Conservation (phyloP, 1,140 invertebrate species). For the Scaptodrosophila lebanonensis region DNA sequence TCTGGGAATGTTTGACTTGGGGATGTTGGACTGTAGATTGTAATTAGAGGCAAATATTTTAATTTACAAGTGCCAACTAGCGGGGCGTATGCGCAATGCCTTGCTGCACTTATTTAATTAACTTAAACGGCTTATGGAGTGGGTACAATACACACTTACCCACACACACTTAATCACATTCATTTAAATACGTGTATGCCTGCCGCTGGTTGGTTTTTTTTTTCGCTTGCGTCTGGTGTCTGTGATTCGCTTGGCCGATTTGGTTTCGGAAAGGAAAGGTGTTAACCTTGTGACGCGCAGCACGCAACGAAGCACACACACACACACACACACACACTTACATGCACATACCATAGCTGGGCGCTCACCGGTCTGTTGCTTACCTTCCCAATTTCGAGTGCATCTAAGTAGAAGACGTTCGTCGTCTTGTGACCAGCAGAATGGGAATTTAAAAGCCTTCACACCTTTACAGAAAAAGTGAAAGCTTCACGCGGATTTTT, state of each 20-base stretch:
- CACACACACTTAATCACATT: neutral
- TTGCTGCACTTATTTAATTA: conserved; percentile 53
- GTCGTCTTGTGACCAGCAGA: conserved; percentile 41
- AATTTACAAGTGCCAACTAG: conserved; percentile 58
- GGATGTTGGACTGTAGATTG: no score
- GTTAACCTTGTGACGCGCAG: conserved; percentile 67
- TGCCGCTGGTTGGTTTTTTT: no score
- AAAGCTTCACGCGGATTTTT: conserved; percentile 24
- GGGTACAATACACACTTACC: no score
- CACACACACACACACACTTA: conserved; percentile 4
- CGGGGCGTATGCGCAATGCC: conserved; percentile 58
- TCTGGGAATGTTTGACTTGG: conserved; percentile 34
- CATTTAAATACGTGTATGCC: no score
- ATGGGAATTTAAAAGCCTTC: conserved; percentile 27
- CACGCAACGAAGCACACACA: conserved; percentile 38
- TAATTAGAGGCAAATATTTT: conserved; percentile 65
- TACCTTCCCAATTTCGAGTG: conserved; percentile 45
- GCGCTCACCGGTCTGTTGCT: conserved; percentile 42
- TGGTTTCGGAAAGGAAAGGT: conserved; percentile 57
- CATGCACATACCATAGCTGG: conserved; percentile 23
- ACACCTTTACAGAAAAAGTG: conserved; percentile 41
- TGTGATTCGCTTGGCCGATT: conserved; percentile 17
- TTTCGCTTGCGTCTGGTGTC: neutral
- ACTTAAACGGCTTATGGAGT: conserved; percentile 27
- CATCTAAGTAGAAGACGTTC: no score